Evolutionary conservation across 1,140 invertebrate genomes (phyloP), one percentile per base, ranked within the genome.

Genomic region (Ostrea denselamellosa): DNA sequence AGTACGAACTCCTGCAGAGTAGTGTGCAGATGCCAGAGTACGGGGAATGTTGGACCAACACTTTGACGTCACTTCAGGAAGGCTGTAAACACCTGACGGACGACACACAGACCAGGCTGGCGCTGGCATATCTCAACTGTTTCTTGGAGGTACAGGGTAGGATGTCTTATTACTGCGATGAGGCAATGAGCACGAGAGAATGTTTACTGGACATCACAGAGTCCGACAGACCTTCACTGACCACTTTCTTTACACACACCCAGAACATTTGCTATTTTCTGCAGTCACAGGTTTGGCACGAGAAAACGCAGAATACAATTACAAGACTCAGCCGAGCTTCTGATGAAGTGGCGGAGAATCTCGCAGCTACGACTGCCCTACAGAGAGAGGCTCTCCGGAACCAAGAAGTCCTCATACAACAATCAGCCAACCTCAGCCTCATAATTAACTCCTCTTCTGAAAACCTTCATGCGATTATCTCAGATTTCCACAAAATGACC

Each of bases 261-360:
- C 96, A 96, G 88, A 96, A 96, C 90, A 96, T 97, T 71, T 97
- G 97, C 92, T 97, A 96, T 92, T 97, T 96, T 93, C 92, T 97
- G 56, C 95, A 96, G 92, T 96, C 95, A 53, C 96, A 97, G 93
- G 92, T 96, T 54, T 97, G 97, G 96, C 96, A 97, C 88, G 94
- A 96, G 88, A 95, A 96, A 87, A 96, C 96, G 53, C 95, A 96
- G 52, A 95, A 95, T 19, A 96, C 96, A 0, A 96, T 96, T 25
- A 92, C 94, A 90, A 95, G 93, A 88, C 94, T 96, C 7, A 92
- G 93, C 53, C 91, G 90, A 28, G 96, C 94, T 86, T 95, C 96
- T 28, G 93, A 71, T 90, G 71, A 93, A 56, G 96, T 96, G 8
- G 95, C 95, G 2, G 92, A 95, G 34, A 92, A 95, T 88, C 93